Evolutionary conservation across 2,888 invertebrate genomes (phyloP).

Genomic region (Amphimallon solstitiale): DNA sequence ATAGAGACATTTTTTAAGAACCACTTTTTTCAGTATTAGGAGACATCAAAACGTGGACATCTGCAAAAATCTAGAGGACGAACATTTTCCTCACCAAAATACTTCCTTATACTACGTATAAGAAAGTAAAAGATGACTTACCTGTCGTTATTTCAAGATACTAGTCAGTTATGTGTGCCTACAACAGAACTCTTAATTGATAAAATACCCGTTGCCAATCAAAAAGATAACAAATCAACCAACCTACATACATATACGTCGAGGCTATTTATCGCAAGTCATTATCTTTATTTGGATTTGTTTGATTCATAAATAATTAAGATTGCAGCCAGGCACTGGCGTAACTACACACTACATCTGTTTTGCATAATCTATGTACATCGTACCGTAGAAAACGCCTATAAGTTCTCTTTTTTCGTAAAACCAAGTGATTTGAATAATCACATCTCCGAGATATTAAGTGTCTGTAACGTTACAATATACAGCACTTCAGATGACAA

Average conservation of each 20-base stretch:
- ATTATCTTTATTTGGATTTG: constrained; percentile 8
- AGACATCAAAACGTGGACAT: too few species aligned
- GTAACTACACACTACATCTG: not conserved
- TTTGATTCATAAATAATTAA: not conserved
- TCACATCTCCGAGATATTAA: too few species aligned
- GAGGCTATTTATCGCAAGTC: constrained; percentile 20
- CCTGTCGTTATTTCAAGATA: constrained; percentile 5
- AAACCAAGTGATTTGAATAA: too few species aligned
- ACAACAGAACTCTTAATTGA: constrained; percentile 15
- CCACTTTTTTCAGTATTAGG: too few species aligned
- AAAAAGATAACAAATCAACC: constrained; percentile 23
- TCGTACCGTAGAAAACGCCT: not conserved
- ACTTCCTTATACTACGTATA: too few species aligned
- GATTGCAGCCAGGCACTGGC: not conserved
- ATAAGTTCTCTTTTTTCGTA: too few species aligned
- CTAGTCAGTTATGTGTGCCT: constrained; percentile 26
- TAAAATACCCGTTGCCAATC: constrained; percentile 17
- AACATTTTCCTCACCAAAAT: too few species aligned
- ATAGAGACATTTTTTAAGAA: too few species aligned
- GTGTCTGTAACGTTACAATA: too few species aligned
- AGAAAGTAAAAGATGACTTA: not conserved
- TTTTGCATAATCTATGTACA: not conserved
- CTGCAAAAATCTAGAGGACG: too few species aligned
- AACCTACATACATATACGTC: too few species aligned
- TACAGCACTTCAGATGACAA: too few species aligned